A percentile compares a stretch with the other conserved stretches of the same genome.
Conservation (phyloP, 2,113 vertebrate species). For the Uria lomvia region DNA sequence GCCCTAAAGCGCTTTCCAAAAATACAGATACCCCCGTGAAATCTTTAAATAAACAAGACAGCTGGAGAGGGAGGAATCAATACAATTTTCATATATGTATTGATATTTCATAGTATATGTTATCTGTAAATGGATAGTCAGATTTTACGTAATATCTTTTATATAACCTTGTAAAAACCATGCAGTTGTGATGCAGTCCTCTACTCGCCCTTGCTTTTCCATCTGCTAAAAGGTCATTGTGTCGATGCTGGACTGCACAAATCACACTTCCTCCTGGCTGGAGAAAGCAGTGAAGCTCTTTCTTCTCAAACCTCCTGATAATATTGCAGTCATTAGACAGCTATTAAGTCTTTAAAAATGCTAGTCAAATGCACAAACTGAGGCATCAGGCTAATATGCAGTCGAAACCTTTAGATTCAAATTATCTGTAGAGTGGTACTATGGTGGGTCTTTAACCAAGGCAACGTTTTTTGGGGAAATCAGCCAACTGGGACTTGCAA, state of each 20-base stretch:
- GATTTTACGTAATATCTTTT: neutral
- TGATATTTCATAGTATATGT: neutral
- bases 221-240: neutral
- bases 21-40: constrained; percentile 17
- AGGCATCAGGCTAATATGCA: neutral
- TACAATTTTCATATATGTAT: neutral
- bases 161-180: neutral
- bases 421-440: neutral
- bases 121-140: neutral
- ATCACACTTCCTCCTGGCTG: neutral
- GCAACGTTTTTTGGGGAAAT: neutral
- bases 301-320: neutral
- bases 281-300: neutral
- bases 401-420: neutral
- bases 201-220: neutral
- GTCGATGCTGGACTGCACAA: neutral
- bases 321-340: neutral
- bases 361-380: neutral
- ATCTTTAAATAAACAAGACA: neutral
- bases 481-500: neutral
- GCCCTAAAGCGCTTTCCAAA: constrained; percentile 53
- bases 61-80: neutral
- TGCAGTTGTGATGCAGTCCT: neutral
- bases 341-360: neutral
- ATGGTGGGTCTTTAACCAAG: neutral